Evolutionary conservation across 2,797 vertebrate species (phyloP).

Genomic region (Aldrovandia affinis): DNA sequence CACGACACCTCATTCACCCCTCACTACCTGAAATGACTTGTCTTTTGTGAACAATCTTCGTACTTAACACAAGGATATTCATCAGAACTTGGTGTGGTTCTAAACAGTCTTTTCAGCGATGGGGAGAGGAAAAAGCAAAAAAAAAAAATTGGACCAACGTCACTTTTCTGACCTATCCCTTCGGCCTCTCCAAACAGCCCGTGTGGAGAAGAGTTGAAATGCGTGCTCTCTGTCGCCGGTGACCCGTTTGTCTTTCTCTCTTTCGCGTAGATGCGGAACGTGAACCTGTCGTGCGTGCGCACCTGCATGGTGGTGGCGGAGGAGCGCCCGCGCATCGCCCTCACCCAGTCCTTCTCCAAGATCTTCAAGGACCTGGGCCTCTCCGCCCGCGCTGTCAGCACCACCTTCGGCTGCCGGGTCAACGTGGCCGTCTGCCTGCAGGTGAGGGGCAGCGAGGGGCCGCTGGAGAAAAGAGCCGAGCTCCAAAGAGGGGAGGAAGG

Average conservation of each 20-base stretch:
- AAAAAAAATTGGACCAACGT: background rate
- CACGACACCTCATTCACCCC: no score
- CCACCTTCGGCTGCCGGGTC: conserved; percentile 95
- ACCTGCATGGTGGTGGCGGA: conserved; percentile 98
- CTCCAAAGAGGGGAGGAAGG: background rate
- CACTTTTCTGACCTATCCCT: background rate
- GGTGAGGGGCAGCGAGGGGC: conserved; percentile 70
- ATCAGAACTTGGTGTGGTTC: no score
- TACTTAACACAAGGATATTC: background rate
- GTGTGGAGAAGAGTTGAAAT: background rate
- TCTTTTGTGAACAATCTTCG: background rate
- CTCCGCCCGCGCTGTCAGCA: conserved; percentile 91
- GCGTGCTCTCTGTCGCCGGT: background rate
- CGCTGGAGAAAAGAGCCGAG: background rate
- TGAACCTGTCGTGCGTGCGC: conserved; percentile 92
- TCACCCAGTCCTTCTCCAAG: conserved; percentile 95
- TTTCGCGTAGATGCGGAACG: conserved; percentile 78
- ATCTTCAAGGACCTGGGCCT: conserved; percentile 97
- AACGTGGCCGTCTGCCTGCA: conserved; percentile 95
- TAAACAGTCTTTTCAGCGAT: background rate
- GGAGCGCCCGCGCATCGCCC: conserved; percentile 86
- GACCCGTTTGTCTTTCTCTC: background rate
- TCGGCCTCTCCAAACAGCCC: no score
- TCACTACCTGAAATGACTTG: background rate
- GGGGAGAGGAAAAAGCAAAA: no score